phyloP scores from a whole-genome alignment of 2,888 invertebrate species.

The Plusia festucae region DNA sequence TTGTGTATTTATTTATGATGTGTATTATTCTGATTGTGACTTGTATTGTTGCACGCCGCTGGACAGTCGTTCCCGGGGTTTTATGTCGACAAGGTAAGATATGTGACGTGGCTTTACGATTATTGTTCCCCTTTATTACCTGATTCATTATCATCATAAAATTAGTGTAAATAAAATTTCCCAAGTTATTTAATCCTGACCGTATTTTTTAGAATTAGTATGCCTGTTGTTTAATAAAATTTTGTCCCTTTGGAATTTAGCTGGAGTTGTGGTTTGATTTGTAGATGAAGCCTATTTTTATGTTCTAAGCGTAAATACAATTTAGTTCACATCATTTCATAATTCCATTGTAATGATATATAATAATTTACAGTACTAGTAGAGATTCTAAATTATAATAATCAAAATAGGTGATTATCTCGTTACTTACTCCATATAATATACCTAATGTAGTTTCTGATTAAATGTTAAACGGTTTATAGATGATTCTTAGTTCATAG shows the following conservation, averaged over 20 bases:
- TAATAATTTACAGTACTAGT: no score
- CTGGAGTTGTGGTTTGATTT: no score
- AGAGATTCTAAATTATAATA: no score
- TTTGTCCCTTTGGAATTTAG: neutral
- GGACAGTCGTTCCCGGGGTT: conserved; percentile 86
- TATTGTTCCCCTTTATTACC: conserved; percentile 28
- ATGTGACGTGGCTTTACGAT: conserved; percentile 51
- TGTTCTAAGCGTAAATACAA: no score
- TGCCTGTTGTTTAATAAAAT: neutral
- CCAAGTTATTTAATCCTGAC: conserved; percentile 11
- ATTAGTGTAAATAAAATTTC: conserved; percentile 28
- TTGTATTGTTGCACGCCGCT: conserved; percentile 81
- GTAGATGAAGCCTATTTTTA: no score
- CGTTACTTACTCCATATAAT: no score
- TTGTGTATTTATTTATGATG: conserved; percentile 14
- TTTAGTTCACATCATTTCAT: no score
- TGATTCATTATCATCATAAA: conserved; percentile 31
- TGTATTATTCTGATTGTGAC: conserved; percentile 52
- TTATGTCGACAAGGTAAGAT: conserved; percentile 87
- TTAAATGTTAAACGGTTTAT: neutral
- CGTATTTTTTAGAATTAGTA: conserved; percentile 9
- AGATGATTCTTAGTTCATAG: neutral
- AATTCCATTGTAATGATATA: no score
- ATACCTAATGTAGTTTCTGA: no score
- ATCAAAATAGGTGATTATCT: no score